These are phyloP conservation scores for Botia almorhae DNA, from an alignment of 2,797 vertebrate genomes.

Conservation along the genomic window DNA sequence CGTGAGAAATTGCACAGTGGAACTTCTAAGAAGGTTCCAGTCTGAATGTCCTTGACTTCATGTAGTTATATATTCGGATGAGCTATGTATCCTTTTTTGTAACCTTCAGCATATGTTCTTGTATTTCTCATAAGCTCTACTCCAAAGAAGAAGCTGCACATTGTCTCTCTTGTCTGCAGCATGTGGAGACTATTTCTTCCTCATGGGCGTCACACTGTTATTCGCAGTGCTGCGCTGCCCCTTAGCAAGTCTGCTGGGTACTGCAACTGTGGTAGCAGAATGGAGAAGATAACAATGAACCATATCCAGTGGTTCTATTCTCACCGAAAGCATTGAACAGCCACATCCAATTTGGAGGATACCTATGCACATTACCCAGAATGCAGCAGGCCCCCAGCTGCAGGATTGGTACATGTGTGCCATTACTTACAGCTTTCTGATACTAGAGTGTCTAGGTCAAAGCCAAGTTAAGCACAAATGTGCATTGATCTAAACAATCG, in stretches of 20 bases:
- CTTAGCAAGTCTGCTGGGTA: conserved; percentile 75
- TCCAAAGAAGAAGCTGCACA: conserved; percentile 64
- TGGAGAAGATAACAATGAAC: conserved; percentile 28
- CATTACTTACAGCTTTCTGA: conserved; percentile 54
- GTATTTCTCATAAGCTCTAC: conserved; percentile 58
- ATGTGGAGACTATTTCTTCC: conserved; percentile 67
- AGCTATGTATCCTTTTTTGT: neutral
- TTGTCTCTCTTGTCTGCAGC: conserved; percentile 74
- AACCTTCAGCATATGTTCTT: neutral
- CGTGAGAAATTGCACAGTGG: no score
- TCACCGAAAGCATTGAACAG: conserved; percentile 32
- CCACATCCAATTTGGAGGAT: conserved; percentile 44
- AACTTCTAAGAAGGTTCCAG: neutral
- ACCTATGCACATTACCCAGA: conserved; percentile 42
- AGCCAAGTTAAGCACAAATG: conserved; percentile 69
- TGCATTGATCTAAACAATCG: conserved; percentile 76
- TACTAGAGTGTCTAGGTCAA: conserved; percentile 59
- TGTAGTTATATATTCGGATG: neutral
- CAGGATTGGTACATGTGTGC: conserved; percentile 56
- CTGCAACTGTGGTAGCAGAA: conserved; percentile 58
- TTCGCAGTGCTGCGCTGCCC: conserved; percentile 76
- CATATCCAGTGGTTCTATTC: conserved; percentile 29
- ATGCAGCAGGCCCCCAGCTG: conserved; percentile 32
- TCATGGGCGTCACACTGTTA: conserved; percentile 37
- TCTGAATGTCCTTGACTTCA: neutral